Evolutionary conservation across 2,888 invertebrate species (phyloP), one percentile per base, ranked within the genome.

Genomic region (Isotomurus palustris): DNA sequence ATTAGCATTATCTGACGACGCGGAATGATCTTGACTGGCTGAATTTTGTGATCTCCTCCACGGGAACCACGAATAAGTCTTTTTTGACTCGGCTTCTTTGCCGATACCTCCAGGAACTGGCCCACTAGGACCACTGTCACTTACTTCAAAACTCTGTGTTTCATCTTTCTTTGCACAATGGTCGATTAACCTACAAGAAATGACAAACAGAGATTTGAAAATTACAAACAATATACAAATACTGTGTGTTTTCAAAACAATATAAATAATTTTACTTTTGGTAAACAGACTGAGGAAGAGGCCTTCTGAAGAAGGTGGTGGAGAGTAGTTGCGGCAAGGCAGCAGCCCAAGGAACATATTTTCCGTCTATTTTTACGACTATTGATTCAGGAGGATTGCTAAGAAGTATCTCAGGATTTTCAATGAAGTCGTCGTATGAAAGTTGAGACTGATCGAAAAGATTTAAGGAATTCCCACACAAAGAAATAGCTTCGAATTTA

Each of bases 291-390:
- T 56, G 53, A 24, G 94, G 87, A 71, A 96, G 78, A 56, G 88
- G 86, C 72, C 91, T 84, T 73, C 91, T 85, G 79, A 88, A 96
- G 69, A 88, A 85, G 64, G 91, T 83, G 67, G 89, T 81, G 67
- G 91, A 89, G 73, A 94, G 84, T 72, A 97, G 83, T 73, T 94
- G 84, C 41, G 95, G 91, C 60, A 88, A 88, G 70, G 95, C 96
- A 70, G 87, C 86, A 69, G 85, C 81, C 93, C 94, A 95, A 72
- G 87, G 89, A 79, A 90, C 87, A 77, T 86, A 89, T 78, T 92
- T 90, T 71, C 87, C 87, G 73, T 86, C 86, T 63, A 94, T 83
- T 72, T 89, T 84, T 71, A 94, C 86, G 63, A 93, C 86, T 71
- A 94, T 81, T 1, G 68, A 64, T 27, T 70, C 70, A 73, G 89